A percentile compares a stretch with the other conserved stretches of the same genome.
Conservation (phyloP, 2,888 invertebrate genomes). For the Andrena dorsata region DNA sequence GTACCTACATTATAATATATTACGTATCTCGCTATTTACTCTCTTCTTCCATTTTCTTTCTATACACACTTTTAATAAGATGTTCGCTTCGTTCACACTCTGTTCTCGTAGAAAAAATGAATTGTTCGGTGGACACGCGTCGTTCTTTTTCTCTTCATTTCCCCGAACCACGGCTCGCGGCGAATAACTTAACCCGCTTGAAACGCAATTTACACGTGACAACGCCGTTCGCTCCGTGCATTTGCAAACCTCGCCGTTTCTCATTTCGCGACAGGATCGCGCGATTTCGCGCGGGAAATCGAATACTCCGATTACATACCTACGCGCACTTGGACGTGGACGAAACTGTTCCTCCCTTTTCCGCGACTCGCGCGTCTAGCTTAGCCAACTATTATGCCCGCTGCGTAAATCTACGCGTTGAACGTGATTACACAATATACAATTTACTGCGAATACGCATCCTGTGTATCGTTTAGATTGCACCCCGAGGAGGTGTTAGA, state of each 20-base stretch:
- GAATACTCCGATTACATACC: constrained; percentile 53
- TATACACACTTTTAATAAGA: constrained; percentile 44
- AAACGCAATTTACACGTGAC: constrained; percentile 49
- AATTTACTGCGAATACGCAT: constrained; percentile 2
- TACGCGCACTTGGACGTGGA: constrained; percentile 22
- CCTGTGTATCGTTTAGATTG: neutral
- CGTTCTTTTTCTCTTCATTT: neutral
- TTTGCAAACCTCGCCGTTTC: neutral
- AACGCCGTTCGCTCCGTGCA: neutral
- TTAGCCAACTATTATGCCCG: constrained; percentile 51
- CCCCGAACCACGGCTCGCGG: neutral
- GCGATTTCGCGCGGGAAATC: constrained; percentile 35
- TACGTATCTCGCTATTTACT: constrained; percentile 74
- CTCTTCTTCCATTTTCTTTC: constrained; percentile 50
- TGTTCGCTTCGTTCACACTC: constrained; percentile 25
- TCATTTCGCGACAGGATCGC: neutral
- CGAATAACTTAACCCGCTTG: constrained; percentile 48
- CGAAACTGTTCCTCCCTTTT: constrained; percentile 3
- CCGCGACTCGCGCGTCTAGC: neutral
- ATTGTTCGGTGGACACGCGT: constrained; percentile 24
- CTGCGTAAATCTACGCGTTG: constrained; percentile 20
- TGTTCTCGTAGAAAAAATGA: constrained; percentile 54
- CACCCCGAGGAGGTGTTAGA: neutral
- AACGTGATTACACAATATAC: constrained; percentile 27
- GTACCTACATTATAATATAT: constrained; percentile 78